A percentile compares a stretch with the other conserved stretches of the same genome.
These are phyloP conservation scores for Rhamnusium bicolor DNA, from an alignment of 2,888 invertebrate genomes.

Conservation along the genomic window DNA sequence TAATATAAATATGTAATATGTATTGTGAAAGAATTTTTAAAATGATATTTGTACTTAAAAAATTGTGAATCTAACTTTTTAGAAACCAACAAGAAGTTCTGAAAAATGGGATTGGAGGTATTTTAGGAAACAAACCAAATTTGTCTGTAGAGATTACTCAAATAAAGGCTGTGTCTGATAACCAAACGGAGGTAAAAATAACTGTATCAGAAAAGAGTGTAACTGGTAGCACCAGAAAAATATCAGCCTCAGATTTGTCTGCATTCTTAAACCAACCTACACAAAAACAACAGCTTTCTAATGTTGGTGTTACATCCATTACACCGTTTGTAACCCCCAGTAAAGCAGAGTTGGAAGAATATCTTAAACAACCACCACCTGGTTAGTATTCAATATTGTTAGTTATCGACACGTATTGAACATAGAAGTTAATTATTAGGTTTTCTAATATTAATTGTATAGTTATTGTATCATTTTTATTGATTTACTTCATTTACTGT, in stretches of 20 bases:
- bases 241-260: slow-evolving; percentile 82
- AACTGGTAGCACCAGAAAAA: slow-evolving; percentile 78
- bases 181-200: slow-evolving; percentile 82
- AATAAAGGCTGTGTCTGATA: slow-evolving; percentile 84
- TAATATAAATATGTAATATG: too few relatives aligned
- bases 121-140: slow-evolving; percentile 90
- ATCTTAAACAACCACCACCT: slow-evolving; percentile 91
- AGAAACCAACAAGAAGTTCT: slow-evolving; percentile 82
- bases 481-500: too few relatives aligned
- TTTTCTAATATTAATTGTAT: too few relatives aligned
- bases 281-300: slow-evolving; percentile 81
- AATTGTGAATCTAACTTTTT: slow-evolving; percentile 50
- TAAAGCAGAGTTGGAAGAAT: slow-evolving; percentile 87
- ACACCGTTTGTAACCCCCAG: slow-evolving; percentile 84
- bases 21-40: too few relatives aligned
- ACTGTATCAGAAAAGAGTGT: slow-evolving; percentile 82
- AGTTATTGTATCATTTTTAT: too few relatives aligned
- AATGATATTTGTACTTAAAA: too few relatives aligned
- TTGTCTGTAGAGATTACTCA: slow-evolving; percentile 85
- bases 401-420: not conserved
- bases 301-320: slow-evolving; percentile 82
- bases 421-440: too few relatives aligned
- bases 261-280: slow-evolving; percentile 80
- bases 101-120: slow-evolving; percentile 77
- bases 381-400: slow-evolving; percentile 68